phyloP scores from a whole-genome alignment of 2,113 vertebrate genomes.

The Notothenia rossii region DNA sequence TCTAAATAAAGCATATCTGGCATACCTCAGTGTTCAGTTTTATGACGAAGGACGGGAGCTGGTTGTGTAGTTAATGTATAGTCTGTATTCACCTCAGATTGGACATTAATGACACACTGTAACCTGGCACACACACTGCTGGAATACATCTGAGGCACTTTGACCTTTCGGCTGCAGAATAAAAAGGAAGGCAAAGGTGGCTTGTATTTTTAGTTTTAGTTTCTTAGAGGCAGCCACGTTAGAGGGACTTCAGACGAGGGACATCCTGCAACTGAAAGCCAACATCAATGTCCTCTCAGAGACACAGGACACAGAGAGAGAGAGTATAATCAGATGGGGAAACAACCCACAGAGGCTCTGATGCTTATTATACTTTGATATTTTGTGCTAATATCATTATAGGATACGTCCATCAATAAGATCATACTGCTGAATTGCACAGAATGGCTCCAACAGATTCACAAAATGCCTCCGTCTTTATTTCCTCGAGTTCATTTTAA shows the following conservation, averaged over 20 bases:
- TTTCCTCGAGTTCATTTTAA: background rate
- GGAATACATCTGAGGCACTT: conserved; percentile 11
- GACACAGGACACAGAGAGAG: conserved; percentile 64
- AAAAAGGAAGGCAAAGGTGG: conserved; percentile 53
- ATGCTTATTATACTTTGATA: conserved; percentile 26
- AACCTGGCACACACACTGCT: conserved; percentile 8
- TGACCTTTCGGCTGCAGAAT: conserved; percentile 44
- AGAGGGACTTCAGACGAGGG: conserved; percentile 55
- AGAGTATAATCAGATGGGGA: conserved; percentile 69
- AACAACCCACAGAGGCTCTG: conserved; percentile 28
- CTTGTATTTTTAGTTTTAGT: conserved; percentile 46
- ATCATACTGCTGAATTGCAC: background rate
- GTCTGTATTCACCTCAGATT: conserved; percentile 62
- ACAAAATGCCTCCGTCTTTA: background rate
- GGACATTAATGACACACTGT: conserved; percentile 43
- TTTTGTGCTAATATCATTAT: background rate
- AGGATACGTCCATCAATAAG: too few species aligned
- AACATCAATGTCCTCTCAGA: conserved; percentile 78
- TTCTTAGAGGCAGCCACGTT: conserved; percentile 59
- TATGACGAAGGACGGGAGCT: conserved; percentile 12
- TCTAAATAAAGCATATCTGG: conserved; percentile 58
- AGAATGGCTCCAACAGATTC: background rate
- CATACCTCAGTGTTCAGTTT: conserved; percentile 43
- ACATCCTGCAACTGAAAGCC: conserved; percentile 69
- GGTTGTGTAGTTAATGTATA: conserved; percentile 49